Base-by-base conservation (phyloP, 2,113 vertebrate species). In the Chaenocephalus aceratus region DNA sequence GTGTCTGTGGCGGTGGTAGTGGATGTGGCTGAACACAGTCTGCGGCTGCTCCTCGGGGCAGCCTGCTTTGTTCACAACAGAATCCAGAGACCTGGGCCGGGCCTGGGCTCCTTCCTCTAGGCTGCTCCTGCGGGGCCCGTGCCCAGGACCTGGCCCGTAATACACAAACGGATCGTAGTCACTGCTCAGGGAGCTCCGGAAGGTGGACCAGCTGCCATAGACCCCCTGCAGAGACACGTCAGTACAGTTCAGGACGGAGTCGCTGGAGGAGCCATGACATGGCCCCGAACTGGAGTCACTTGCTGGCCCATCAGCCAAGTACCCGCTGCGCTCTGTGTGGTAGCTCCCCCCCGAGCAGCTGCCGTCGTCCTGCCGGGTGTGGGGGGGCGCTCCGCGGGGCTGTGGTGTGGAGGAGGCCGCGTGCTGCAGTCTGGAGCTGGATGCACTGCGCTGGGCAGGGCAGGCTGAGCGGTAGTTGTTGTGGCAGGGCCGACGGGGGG, bases 261-360 rank as follows among this genome's bases (percentile, higher is more conserved):
- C 98, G 48, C 98, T 99, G 78, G 98, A 99, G 46, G 98, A 99
- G 58, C 97, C 97, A 0, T 98, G 97, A 83, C 97, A 99, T 14
- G 98, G 98, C 36, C 98, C 98, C 0, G 98, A 99, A 89, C 98
- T 99, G 85, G 97, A 98, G 93, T 99, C 98, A 0, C 97, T 99
- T 16, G 96, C 98, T 0, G 98, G 97, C 78, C 97, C 97, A 0
- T 99, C 98, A 0, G 98, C 96, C 86, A 98, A 85, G 88, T 99
- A 99, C 52, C 98, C 98, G 0, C 98, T 99, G 88, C 96, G 95
- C 41, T 97, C 97, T 0, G 98, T 98, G 84, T 92, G 95, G 84
- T 97, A 98, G 85, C 97, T 98, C 77, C 96, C 97, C 16, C 96
- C 98, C 0, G 97, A 98, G 76, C 96, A 96, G 0, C 97, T 98